Base-by-base conservation (phyloP, 2,113 vertebrate genomes). In the Manacus vitellinus region DNA sequence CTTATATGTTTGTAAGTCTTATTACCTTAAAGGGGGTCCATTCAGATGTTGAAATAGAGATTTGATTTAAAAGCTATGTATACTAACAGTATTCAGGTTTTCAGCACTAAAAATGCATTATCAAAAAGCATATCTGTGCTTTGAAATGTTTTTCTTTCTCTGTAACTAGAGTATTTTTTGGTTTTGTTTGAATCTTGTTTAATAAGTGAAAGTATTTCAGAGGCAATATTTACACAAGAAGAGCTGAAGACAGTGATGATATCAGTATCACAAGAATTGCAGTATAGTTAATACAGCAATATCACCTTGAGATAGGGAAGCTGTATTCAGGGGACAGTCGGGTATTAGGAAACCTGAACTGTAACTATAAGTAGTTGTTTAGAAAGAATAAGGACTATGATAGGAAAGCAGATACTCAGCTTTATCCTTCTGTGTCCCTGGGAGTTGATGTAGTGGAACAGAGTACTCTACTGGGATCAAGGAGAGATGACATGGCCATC, bases 391-490 rank as follows among this genome's bases (percentile, higher is more conserved):
- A 88, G 51, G 47, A 66, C 39, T 93, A 55, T 51, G 19, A 27
- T 78, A 74, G 35, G 92, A 86, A 97, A 96, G 93, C 35, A 86
- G 77, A 92, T 91, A 92, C 72, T 90, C 49, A 85, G 44, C 54
- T 80, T 89, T 91, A 87, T 79, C 88, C 83, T 95, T 44, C 56
- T 51, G 47, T 77, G 83, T 94, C 56, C 62, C 68, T 92, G 65
- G 27, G 77, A 96, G 73, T 77, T 94, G 77, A 65, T 80, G 63
- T 62, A 92, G 91, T 87, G 87, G 78, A 96, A 92, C 58, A 83
- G 86, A 94, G 89, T 87, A 84, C 76, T 95, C 89, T 96, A 52
- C 86, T 91, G 87, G 85, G 91, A 95, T 96, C 51, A 37, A 94
- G 63, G 68, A 67, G 94, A 87, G 54, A 79, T 84, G 73, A 71